Evolutionary conservation across 2,888 invertebrate species (phyloP).

Genomic region (Drosophila antonietae): DNA sequence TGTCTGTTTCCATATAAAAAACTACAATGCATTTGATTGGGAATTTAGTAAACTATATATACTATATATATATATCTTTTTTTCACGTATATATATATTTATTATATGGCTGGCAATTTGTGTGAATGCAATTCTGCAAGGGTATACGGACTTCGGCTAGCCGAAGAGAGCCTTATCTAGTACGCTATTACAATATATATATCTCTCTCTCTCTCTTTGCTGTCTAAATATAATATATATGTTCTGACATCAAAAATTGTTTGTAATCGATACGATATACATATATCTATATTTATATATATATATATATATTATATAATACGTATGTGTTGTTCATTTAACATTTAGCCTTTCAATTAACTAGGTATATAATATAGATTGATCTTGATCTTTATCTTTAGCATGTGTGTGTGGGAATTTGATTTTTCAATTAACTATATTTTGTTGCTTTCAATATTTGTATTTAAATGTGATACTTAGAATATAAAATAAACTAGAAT

Average conservation of each 20-base stretch:
- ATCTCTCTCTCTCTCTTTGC: too few relatives aligned
- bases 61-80: background rate
- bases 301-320: slow-evolving; percentile 42
- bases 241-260: slow-evolving; percentile 38
- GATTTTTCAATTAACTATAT: slow-evolving; percentile 17
- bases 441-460: slow-evolving; percentile 2
- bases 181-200: slow-evolving; percentile 2
- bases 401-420: slow-evolving; percentile 32
- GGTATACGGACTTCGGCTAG: slow-evolving; percentile 30
- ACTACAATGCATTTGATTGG: slow-evolving; percentile 21
- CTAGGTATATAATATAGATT: slow-evolving; percentile 29
- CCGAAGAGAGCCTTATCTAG: slow-evolving; percentile 28
- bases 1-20: slow-evolving; percentile 14
- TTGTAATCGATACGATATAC: slow-evolving; percentile 45
- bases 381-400: slow-evolving; percentile 28
- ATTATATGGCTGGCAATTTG: slow-evolving; percentile 19
- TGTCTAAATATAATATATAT: slow-evolving; percentile 14
- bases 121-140: slow-evolving; percentile 31
- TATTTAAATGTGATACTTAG: slow-evolving; percentile 10
- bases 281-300: slow-evolving; percentile 29
- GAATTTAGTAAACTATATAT: slow-evolving; percentile 7
- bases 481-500: slow-evolving; percentile 1
- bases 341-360: slow-evolving; percentile 62
- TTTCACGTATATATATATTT: background rate
- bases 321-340: slow-evolving; percentile 53